Evolutionary conservation across 2,797 vertebrate genomes (phyloP).

Genomic region (Sandelia bainsii): DNA sequence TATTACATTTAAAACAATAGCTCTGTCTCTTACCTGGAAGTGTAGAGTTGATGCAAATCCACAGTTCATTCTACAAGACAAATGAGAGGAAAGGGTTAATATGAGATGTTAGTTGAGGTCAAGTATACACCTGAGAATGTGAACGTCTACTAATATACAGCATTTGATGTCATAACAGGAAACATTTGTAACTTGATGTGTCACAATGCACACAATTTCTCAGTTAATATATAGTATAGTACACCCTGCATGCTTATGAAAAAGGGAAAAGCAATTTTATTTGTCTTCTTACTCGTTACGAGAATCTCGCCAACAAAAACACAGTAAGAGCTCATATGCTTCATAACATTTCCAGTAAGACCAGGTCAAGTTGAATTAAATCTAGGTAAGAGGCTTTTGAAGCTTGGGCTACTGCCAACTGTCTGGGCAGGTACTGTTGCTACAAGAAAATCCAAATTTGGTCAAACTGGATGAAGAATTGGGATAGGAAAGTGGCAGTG

Average conservation of each 20-base stretch:
- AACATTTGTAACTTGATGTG: not conserved
- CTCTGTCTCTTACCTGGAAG: slow-evolving; percentile 72
- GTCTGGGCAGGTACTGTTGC: no score
- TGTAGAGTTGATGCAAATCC: slow-evolving; percentile 81
- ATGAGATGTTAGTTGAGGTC: not conserved
- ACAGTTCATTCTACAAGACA: slow-evolving; percentile 75
- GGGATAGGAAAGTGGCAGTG: no score
- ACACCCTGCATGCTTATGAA: not conserved
- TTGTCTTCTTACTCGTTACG: not conserved
- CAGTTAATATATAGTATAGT: not conserved
- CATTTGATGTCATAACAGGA: not conserved
- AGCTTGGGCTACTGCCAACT: no score
- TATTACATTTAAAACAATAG: no score
- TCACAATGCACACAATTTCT: not conserved
- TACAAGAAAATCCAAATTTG: no score
- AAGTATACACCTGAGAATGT: not conserved
- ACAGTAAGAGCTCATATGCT: no score
- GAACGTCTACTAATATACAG: not conserved
- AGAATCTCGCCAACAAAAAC: not conserved
- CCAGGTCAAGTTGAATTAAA: no score
- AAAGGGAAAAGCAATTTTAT: not conserved
- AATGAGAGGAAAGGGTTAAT: not conserved
- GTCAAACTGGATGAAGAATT: no score
- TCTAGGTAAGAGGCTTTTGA: no score
- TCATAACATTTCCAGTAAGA: no score